These are phyloP conservation scores for Steinernema khuongi DNA, from an alignment of 1,140 invertebrate genomes.

Conservation along the genomic window DNA sequence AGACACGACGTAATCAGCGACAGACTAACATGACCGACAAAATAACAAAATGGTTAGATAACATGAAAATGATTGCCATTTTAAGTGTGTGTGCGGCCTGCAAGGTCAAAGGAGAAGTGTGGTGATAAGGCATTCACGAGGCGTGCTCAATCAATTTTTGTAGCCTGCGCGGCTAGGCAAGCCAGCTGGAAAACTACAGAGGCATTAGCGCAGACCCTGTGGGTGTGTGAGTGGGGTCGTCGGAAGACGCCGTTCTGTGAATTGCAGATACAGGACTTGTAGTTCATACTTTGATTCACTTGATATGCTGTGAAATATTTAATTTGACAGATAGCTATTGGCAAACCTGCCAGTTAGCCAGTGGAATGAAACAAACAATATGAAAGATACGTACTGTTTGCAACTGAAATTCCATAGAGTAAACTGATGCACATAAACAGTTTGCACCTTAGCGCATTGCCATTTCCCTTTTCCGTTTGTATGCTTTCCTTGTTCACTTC, in stretches of 20 bases:
- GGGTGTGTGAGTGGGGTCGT: too few species aligned
- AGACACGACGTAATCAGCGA: background rate
- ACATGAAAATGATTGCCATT: background rate
- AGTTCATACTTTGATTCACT: background rate
- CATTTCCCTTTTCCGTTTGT: too few species aligned
- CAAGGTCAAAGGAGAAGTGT: background rate
- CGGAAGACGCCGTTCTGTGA: too few species aligned
- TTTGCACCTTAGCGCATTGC: too few species aligned
- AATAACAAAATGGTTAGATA: conserved; percentile 1
- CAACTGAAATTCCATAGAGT: too few species aligned
- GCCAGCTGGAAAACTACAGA: background rate
- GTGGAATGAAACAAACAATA: too few species aligned
- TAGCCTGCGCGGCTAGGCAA: background rate
- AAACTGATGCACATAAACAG: too few species aligned
- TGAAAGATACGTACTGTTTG: too few species aligned
- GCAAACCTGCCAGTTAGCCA: too few species aligned
- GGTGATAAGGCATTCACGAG: conserved; percentile 1
- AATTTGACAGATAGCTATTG: background rate
- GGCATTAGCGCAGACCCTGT: background rate
- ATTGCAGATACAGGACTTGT: background rate
- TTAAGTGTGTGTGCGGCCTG: background rate
- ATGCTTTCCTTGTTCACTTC: too few species aligned
- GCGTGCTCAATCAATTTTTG: conserved; percentile 4
- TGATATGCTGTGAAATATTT: background rate
- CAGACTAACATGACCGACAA: background rate